Evolutionary conservation across 2,797 vertebrate genomes (phyloP).

Genomic region (Emydoidea blandingii): DNA sequence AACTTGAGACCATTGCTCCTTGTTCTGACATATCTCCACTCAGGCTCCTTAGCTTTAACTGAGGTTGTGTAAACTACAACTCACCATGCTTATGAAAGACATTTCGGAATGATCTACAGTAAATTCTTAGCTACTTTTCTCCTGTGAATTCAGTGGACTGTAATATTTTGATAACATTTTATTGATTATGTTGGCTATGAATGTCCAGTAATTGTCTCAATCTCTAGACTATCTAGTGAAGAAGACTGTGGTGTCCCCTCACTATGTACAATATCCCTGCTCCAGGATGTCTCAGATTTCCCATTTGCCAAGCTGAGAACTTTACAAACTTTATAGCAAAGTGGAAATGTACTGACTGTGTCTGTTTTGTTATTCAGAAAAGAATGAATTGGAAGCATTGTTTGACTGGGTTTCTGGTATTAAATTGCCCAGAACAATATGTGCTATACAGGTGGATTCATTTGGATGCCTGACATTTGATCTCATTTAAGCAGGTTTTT

Average conservation of each 20-base stretch:
- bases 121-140: neutral
- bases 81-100: neutral
- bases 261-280: neutral
- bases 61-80: neutral
- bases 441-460: constrained; percentile 4
- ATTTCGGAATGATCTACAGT: neutral
- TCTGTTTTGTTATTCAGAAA: neutral
- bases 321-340: constrained; percentile 2
- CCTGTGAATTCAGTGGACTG: neutral
- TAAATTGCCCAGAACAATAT: neutral
- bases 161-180: neutral
- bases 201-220: neutral
- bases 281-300: neutral
- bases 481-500: neutral
- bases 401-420: constrained; percentile 46
- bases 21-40: neutral
- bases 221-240: too few species aligned
- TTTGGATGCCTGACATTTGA: constrained; percentile 35
- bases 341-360: fast-evolving
- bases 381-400: neutral
- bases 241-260: neutral
- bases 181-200: neutral
- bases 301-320: neutral
- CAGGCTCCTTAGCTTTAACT: neutral
- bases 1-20: too few species aligned